phyloP scores from a whole-genome alignment of 2,888 invertebrate species.

The Macaria notata region DNA sequence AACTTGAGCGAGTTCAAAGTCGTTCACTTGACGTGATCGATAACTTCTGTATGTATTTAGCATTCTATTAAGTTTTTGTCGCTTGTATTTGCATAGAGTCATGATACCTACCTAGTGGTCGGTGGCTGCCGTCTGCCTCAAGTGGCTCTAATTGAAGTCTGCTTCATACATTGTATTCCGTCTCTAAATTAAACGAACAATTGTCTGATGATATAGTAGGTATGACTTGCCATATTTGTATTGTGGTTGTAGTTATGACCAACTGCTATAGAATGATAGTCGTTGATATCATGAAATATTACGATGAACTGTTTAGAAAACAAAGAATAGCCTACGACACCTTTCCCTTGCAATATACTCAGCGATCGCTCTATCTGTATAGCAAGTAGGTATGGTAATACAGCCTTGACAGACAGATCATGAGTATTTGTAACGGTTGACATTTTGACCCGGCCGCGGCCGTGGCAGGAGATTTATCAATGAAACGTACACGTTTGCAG shows the following conservation, averaged over 20 bases:
- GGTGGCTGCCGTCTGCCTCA: background rate
- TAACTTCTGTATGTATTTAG: constrained; percentile 15
- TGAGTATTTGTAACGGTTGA: constrained; percentile 28
- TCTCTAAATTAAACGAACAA: background rate
- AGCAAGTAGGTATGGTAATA: too few species aligned
- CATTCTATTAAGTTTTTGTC: constrained; percentile 22
- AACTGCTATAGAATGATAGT: background rate
- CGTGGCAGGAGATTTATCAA: constrained; percentile 55
- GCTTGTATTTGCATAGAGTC: constrained; percentile 18
- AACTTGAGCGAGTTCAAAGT: too few species aligned
- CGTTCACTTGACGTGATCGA: constrained; percentile 8
- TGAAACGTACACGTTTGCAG: constrained; percentile 55
- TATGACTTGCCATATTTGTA: constrained; percentile 19
- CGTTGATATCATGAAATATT: too few species aligned
- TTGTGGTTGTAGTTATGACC: constrained; percentile 1
- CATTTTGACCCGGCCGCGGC: constrained; percentile 41
- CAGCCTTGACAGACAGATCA: constrained; percentile 5
- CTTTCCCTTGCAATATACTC: too few species aligned
- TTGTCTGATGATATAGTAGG: constrained; percentile 9
- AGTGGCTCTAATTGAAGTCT: constrained; percentile 22
- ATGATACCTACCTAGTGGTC: background rate
- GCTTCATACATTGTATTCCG: background rate
- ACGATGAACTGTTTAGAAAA: too few species aligned
- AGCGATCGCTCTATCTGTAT: too few species aligned
- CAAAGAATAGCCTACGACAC: too few species aligned